Evolutionary conservation across 2,888 invertebrate species (phyloP), one percentile per base, ranked within the genome.

Genomic region (Corythucha ciliata): DNA sequence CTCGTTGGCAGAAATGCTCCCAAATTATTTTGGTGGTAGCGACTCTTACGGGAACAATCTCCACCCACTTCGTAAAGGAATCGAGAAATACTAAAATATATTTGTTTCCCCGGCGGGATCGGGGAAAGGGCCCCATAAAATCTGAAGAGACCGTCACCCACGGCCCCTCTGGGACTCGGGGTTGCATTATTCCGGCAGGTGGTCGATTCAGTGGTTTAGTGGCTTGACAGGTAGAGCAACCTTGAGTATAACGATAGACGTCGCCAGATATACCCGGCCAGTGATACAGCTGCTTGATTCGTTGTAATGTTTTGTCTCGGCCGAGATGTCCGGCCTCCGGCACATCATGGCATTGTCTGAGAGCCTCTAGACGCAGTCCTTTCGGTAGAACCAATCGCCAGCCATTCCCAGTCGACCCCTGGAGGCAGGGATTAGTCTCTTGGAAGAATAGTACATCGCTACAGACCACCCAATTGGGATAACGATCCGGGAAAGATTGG

Each of bases 251-350:
- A 12, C 33, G 16, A 14, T 16, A 18, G 25, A 46, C 26, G 14
- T 46, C 46, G n/a, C 26, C 14, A 10, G 22, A 20, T 34, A 46
- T 44, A 16, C 4, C 29, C 14, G 44, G 44, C 44, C 26, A 44
- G 14, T 44, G 29, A 16, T 44, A 49, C 10, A 7, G 24, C 10
- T 33, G 27, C 2, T 27, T 18, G 6, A 51, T 37, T 16, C 50
- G 36, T 25, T 47, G 40, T 26, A 18, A 41, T 7, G 54, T 54
- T 16, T 54, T 54, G 10, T 32, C 50, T 7, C 39, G 39, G 1
- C 51, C 54, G 18, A 54, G 14, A 22, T 54, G 54, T 22, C 46
- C 51, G 1, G 51, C 14, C n/a, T 27, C 20, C 4, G 49, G 44
- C 20, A 25, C 49, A 25, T 53, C 45, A 2, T 51, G 47, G 4